phyloP scores from a whole-genome alignment of 30 jellyfish, hydroid and myxozoan species.

The Aurelia aurita region DNA sequence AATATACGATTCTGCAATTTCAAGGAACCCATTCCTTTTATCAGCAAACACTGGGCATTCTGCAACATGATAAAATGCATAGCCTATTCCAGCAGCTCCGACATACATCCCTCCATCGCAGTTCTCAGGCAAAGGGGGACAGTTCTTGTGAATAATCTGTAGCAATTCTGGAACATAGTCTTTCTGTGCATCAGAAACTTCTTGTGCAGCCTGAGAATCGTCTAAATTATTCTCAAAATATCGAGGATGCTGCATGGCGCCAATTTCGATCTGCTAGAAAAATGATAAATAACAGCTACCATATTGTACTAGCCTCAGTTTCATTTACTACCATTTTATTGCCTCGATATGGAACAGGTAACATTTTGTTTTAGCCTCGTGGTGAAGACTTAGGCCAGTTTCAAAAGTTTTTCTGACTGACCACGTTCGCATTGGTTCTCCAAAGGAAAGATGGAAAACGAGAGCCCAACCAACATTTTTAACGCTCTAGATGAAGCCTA shows the following conservation, averaged over 20 bases:
- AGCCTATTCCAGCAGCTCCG: conserved; percentile 99
- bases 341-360: not conserved
- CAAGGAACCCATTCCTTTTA: conserved; percentile 73
- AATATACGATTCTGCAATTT: conserved; percentile 88
- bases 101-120: conserved; percentile 97
- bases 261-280: not conserved
- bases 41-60: conserved; percentile 91
- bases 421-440: not conserved
- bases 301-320: not conserved
- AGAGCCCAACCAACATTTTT: conserved; percentile 7
- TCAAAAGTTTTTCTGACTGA: not conserved
- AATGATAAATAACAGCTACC: no score
- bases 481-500: conserved; percentile 25
- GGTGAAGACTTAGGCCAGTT: not conserved
- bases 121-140: conserved; percentile 94
- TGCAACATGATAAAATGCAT: conserved; percentile 98
- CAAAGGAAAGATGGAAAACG: conserved; percentile 3
- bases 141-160: conserved; percentile 84
- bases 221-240: conserved; percentile 84
- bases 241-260: conserved; percentile 92
- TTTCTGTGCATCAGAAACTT: conserved; percentile 89
- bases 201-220: conserved; percentile 83
- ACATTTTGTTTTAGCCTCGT: conserved; percentile 28
- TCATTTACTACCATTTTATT: not conserved
- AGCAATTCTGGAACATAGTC: conserved; percentile 93